Evolutionary conservation across 2,888 invertebrate genomes (phyloP), one percentile per base, ranked within the genome.

Genomic region (Pseudococcus longispinus): DNA sequence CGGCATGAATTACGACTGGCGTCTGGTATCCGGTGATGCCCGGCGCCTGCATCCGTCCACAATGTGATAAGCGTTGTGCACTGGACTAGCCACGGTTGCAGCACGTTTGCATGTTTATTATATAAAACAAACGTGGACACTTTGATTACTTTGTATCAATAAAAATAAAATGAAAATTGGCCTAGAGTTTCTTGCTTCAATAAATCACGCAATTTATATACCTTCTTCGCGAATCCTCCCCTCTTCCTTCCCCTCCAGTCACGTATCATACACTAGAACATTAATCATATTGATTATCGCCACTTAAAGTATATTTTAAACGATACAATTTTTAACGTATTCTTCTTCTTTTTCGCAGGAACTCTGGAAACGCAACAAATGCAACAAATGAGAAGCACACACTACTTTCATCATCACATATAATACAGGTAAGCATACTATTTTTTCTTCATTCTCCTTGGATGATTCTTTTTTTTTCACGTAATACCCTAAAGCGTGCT

Each of bases 401-500:
- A 74, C 32, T 60, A 60, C 60, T 60, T 23, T 60, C 29, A 32
- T 74, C 74, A 74, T 74, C 74, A 74, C 74, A 74, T 74, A 74
- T 74, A 74, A n/a, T 32, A 29, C 29, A 74, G 74, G 74, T 74
- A 32, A 74, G 32, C 60, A 60, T 60, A 2, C n/a, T n/a, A 11
- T 60, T 60, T 60, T 60, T 23, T 23, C 13, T 23, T 23, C 18
- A 55, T n/a, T 55, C 55, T 37, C 37, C 37, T 37, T 37, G 55
- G n/a, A 55, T 5, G 20, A n/a, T 55, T n/a, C n/a, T 2, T 18
- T n/a, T 55, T n/a, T 55, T n/a, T 55, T n/a, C 55, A 1, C 15
- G n/a, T n/a, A 55, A n/a, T 46, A 37, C 44, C 23, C 20, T 23
- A 60, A 60, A 23, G 60, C 60, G 23, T 60, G 23, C 13, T 60